phyloP scores from a whole-genome alignment of 2,797 vertebrate species.

The Sebastes nivosus region DNA sequence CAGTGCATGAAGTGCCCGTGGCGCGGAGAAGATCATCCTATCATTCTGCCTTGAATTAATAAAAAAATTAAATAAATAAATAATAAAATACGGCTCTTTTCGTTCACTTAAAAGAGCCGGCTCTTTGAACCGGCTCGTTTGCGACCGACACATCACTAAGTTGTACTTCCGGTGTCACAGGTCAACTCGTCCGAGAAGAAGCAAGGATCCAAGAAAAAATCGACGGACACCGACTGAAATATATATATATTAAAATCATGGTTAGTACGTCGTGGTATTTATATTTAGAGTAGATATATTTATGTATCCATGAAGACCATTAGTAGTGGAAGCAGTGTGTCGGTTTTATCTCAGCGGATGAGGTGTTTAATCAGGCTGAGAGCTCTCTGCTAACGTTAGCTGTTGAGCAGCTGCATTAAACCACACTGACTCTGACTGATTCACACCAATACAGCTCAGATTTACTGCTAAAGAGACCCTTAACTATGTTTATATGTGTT shows the following conservation, averaged over 20 bases:
- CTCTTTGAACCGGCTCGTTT: too few relatives aligned
- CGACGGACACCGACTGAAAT: not conserved
- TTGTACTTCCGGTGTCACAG: slow-evolving; percentile 71
- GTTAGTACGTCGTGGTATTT: slow-evolving; percentile 26
- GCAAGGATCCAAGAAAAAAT: not conserved
- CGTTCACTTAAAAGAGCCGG: too few relatives aligned
- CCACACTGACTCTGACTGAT: not conserved
- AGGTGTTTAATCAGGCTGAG: not conserved
- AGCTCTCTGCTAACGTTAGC: slow-evolving; percentile 42
- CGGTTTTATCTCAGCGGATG: not conserved
- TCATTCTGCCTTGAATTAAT: too few relatives aligned
- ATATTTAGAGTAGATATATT: fast-evolving
- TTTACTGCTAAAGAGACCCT: fast-evolving
- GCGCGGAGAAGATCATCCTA: too few relatives aligned
- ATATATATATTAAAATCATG: slow-evolving; percentile 29
- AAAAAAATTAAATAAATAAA: too few relatives aligned
- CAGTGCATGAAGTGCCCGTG: too few relatives aligned
- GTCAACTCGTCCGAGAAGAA: slow-evolving; percentile 22
- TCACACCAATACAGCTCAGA: not conserved
- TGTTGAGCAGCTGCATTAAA: slow-evolving; percentile 19
- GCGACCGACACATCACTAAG: too few relatives aligned
- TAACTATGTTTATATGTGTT: fast-evolving
- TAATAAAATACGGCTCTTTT: too few relatives aligned
- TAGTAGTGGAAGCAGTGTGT: fast-evolving
- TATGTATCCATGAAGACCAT: fast-evolving